Conservation (phyloP, 1,140 invertebrate species). For the Lordiphosa collinella region DNA sequence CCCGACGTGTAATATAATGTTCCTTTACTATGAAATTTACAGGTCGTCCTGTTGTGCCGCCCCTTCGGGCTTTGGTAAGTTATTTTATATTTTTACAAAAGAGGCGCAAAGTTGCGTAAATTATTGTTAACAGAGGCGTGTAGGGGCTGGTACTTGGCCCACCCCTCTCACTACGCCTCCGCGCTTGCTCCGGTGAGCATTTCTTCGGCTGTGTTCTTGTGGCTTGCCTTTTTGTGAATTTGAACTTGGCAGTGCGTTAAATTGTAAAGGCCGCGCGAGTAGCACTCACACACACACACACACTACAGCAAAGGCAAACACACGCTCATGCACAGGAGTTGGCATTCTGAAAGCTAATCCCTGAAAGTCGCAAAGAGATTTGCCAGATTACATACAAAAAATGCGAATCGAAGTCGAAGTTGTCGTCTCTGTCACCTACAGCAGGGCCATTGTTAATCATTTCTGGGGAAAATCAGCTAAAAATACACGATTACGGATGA, state of each 20-base stretch:
- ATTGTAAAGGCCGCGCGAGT: constrained; percentile 68
- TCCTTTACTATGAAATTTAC: constrained; percentile 68
- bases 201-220: constrained; percentile 32
- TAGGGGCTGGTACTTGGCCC: constrained; percentile 31
- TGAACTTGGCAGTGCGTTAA: constrained; percentile 76
- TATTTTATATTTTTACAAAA: constrained; percentile 69
- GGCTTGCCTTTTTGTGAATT: constrained; percentile 64
- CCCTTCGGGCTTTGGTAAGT: constrained; percentile 59
- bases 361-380: constrained; percentile 65
- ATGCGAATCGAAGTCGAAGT: constrained; percentile 53
- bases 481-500: constrained; percentile 60
- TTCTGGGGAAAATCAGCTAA: constrained; percentile 30
- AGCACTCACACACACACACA: constrained; percentile 27
- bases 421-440: constrained; percentile 1
- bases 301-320: background rate
- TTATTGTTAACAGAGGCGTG: constrained; percentile 74
- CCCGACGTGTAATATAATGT: constrained; percentile 62
- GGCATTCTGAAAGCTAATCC: constrained; percentile 64
- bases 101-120: constrained; percentile 76
- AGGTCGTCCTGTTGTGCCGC: background rate
- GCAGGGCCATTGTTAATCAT: constrained; percentile 27
- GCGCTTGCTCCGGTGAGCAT: constrained; percentile 14
- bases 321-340: constrained; percentile 21
- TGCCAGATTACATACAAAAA: constrained; percentile 49
- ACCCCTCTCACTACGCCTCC: background rate